phyloP scores from a whole-genome alignment of 2,888 invertebrate genomes.

The Agrypnus murinus region DNA sequence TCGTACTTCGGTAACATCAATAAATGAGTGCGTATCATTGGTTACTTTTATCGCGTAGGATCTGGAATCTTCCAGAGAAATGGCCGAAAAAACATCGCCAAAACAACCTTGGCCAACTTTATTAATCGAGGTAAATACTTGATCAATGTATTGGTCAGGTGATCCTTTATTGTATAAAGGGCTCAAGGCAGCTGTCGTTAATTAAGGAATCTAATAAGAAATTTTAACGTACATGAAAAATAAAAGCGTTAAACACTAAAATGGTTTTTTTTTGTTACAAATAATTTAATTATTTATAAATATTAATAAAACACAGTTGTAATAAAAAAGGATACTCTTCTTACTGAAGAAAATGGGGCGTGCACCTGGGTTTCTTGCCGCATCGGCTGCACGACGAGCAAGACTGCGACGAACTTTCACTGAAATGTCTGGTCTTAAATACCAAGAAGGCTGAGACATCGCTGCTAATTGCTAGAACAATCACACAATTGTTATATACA shows the following conservation, averaged over 20 bases:
- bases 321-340: conserved; percentile 40
- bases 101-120: conserved; percentile 84
- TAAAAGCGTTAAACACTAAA: too few species aligned
- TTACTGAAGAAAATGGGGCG: conserved; percentile 27
- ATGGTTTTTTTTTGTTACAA: too few species aligned
- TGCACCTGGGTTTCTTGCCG: not conserved
- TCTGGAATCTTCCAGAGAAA: conserved; percentile 77
- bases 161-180: conserved; percentile 67
- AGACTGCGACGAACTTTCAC: conserved; percentile 15
- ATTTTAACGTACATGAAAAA: too few species aligned
- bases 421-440: conserved; percentile 12
- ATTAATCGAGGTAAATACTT: conserved; percentile 77
- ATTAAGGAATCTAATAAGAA: conserved; percentile 33
- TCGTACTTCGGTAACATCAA: conserved; percentile 77
- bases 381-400: not conserved
- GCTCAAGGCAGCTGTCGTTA: conserved; percentile 62
- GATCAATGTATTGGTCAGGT: conserved; percentile 76
- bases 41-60: conserved; percentile 83
- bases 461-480: conserved; percentile 1
- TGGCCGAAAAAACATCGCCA: conserved; percentile 82
- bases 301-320: too few species aligned
- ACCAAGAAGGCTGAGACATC: not conserved
- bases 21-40: conserved; percentile 76
- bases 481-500: not conserved
- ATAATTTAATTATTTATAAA: too few species aligned